phyloP scores from a whole-genome alignment of 2,888 invertebrate species.

The Mechanitis mazaeus region DNA sequence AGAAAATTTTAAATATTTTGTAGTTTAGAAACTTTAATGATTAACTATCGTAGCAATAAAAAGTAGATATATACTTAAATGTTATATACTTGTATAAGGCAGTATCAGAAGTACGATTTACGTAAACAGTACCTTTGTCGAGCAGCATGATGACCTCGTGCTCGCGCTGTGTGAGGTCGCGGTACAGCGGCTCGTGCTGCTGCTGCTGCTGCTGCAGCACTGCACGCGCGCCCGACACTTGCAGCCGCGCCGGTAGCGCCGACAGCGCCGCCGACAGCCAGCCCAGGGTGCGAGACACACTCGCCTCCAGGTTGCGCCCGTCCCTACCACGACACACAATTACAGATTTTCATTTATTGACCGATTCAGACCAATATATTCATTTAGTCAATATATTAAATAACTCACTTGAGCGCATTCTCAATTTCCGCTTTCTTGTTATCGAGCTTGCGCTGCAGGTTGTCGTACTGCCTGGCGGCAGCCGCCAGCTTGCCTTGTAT shows the following conservation, averaged over 20 bases:
- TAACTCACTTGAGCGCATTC: conserved; percentile 80
- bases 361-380: no score
- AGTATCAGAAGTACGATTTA: no score
- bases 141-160: conserved; percentile 96
- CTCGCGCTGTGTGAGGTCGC: conserved; percentile 91
- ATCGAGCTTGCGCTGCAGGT: conserved; percentile 92
- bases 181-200: conserved; percentile 92
- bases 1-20: no score
- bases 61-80: no score
- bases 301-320: conserved; percentile 92
- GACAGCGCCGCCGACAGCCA: conserved; percentile 91
- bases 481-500: conserved; percentile 91
- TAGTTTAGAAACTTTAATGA: no score
- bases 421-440: conserved; percentile 94
- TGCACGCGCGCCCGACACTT: conserved; percentile 90
- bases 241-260: conserved; percentile 83
- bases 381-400: no score
- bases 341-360: background rate
- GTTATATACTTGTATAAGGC: no score
- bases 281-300: conserved; percentile 90
- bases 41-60: no score
- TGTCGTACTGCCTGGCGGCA: conserved; percentile 91
- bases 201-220: conserved; percentile 91
- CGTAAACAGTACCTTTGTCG: conserved; percentile 82
- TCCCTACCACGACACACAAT: conserved; percentile 72